Conservation (phyloP, 2,113 vertebrate genomes). For the Gila orcuttii region DNA sequence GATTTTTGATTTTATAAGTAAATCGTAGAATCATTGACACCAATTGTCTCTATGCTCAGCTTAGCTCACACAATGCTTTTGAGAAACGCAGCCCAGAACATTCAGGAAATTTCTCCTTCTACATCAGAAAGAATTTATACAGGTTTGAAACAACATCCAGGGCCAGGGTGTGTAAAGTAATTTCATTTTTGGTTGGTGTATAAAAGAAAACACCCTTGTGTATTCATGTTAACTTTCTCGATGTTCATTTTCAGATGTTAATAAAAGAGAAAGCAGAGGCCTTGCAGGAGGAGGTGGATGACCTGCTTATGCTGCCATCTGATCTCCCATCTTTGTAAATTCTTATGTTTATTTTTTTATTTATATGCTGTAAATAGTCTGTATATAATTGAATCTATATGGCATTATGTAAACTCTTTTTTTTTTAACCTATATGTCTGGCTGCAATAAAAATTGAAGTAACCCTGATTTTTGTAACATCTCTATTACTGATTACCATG, state of each 20-base stretch:
- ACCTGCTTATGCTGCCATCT: slow-evolving; percentile 80
- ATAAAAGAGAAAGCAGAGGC: slow-evolving; percentile 91
- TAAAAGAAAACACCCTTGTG: not conserved
- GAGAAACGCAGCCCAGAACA: not conserved
- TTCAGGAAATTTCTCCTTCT: not conserved
- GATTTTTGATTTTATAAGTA: not conserved
- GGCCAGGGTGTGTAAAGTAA: not conserved
- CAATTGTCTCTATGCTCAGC: too few species aligned
- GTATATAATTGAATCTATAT: slow-evolving; percentile 16
- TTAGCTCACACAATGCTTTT: too few species aligned
- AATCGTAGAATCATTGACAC: too few species aligned
- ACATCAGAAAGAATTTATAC: not conserved
- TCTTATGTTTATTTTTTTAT: slow-evolving; percentile 20
- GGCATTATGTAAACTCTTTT: slow-evolving; percentile 25
- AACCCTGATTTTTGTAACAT: not conserved
- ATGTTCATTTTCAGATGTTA: slow-evolving; percentile 84
- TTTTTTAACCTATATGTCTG: not conserved
- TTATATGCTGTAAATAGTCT: slow-evolving; percentile 35
- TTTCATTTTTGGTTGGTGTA: not conserved
- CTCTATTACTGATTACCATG: not conserved
- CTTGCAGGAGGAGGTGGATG: slow-evolving; percentile 89
- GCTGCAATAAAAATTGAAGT: slow-evolving; percentile 24
- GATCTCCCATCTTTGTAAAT: slow-evolving; percentile 73
- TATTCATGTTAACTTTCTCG: not conserved
- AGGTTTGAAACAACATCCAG: not conserved